Conservation (phyloP, 1,140 invertebrate species). For the Octopus bimaculoides region DNA sequence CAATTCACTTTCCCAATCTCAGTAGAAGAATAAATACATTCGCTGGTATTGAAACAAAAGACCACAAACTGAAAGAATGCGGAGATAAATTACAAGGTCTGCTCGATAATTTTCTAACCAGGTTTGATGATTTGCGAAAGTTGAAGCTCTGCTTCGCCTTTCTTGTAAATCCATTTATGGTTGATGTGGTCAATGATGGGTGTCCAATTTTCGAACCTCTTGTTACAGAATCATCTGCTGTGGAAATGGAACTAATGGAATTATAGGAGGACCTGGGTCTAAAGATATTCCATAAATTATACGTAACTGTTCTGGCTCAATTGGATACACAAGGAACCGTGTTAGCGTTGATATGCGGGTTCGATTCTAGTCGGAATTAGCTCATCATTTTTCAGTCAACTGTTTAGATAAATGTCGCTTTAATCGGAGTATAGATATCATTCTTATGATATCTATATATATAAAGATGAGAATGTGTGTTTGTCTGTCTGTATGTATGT, state of each 20-base stretch:
- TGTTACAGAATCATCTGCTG: not conserved
- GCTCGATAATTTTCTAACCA: not conserved
- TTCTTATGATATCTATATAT: no score
- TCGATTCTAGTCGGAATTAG: no score
- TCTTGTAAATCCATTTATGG: not conserved
- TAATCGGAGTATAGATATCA: no score
- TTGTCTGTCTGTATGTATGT: no score
- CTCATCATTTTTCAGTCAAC: no score
- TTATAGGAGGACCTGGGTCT: not conserved
- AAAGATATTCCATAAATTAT: not conserved
- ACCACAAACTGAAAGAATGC: not conserved
- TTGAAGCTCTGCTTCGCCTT: not conserved
- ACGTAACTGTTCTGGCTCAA: no score
- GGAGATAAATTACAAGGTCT: not conserved
- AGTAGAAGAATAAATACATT: not conserved
- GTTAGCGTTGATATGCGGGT: no score
- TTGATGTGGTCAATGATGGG: not conserved
- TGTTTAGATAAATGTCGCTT: no score
- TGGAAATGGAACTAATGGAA: slow-evolving; percentile 1
- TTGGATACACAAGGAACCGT: no score
- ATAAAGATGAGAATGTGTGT: no score
- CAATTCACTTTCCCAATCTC: not conserved
- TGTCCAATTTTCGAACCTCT: not conserved
- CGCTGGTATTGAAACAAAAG: not conserved
- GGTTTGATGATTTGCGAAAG: not conserved